Evolutionary conservation across 2,113 vertebrate genomes (phyloP), one percentile per base, ranked within the genome.

Genomic region (Chamaea fasciata): DNA sequence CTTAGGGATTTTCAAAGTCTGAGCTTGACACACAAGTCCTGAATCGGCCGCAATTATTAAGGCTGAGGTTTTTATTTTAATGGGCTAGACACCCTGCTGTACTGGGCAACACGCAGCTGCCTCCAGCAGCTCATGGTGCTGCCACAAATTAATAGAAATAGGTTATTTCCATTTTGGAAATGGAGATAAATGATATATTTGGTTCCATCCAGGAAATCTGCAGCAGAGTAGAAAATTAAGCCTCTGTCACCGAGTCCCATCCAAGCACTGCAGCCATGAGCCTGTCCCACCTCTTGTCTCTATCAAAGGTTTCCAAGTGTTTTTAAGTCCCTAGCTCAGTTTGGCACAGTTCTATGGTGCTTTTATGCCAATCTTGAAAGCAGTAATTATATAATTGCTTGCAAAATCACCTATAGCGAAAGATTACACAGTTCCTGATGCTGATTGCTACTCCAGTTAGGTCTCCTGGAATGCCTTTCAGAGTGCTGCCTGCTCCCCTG

Each of bases 161-260:
- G 53, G 60, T 71, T 92, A 83, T 88, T 90, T 73, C 60, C 56
- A n/a, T 90, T 95, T 89, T 78, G 37, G 79, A 93, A 91, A 83
- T 82, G 42, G 71, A 63, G 47, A 65, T 73, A 84, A 92, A 82
- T 77, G 18, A 64, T 64, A 28, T 35, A 62, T 84, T 91, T 82
- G 68, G 52, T 69, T 44, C 73, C 18, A 86, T 67, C 35, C 68
- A 88, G 73, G 44, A 81, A 89, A 90, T 56, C 44, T 94, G 60
- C 57, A 87, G 62, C 56, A 60, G 39, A 83, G 50, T 37, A 23
- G 65, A 90, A 93, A 87, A 81, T 27, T 11, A 80, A 49, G 39
- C 22, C 64, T 46, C 50, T 77, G 39, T 77, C 63, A 80, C n/a
- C 0, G 10, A 56, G 64, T 63, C 56, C 47, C 39, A 76, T 78